Base-by-base conservation (phyloP, 2,888 invertebrate species). In the Phaedon cochleariae region DNA sequence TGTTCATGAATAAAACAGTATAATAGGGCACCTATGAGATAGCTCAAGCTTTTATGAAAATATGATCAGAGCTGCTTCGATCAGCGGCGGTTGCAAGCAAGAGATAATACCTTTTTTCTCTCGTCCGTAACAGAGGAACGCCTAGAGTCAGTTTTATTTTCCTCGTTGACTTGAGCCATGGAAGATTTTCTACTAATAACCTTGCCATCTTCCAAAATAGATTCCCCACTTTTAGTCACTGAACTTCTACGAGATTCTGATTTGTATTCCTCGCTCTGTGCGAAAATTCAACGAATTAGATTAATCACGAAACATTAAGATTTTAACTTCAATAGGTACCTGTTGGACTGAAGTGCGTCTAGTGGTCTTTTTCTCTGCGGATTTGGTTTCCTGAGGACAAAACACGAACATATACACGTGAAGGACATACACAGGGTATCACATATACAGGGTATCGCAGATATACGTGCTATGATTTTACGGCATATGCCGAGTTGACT, bases 351-450 rank as follows among this genome's bases (percentile, higher is more conserved):
- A 77, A 37, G 79, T 69, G 48, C 81, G 82, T 76, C 86, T 85
- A 68, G 83, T 83, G 60, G 79, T 75, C 65, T 85, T 85, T 76
- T 86, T 86, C 77, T 86, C 86, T 63, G 87, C 89, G 77, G 87
- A 85, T 81, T 88, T 87, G 62, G 86, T 84, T 80, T 87, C 88
- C 80, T 85, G 74, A 49, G 74, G 71, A 73, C 61, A 69, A 12
- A 70, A 71, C 62, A 69, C 59, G 68, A 66, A 67, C 57, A 73
- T 63, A 52, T 67, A 66, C 15, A 41, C 41, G 15, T 41, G 15
- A 4, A 15, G 62, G 57, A 74, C 70, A 59, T 59, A 72, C 62
- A 71, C n/a, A n/a, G n/a, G n/a, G n/a, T n/a, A n/a, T n/a, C n/a
- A n/a, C n/a, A n/a, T n/a, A n/a, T n/a, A n/a, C n/a, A n/a, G n/a